Percentiles rank a stretch among this genome's conserved stretches.
Conservation (phyloP, 1,140 invertebrate genomes). For the Brachionus angularis region DNA sequence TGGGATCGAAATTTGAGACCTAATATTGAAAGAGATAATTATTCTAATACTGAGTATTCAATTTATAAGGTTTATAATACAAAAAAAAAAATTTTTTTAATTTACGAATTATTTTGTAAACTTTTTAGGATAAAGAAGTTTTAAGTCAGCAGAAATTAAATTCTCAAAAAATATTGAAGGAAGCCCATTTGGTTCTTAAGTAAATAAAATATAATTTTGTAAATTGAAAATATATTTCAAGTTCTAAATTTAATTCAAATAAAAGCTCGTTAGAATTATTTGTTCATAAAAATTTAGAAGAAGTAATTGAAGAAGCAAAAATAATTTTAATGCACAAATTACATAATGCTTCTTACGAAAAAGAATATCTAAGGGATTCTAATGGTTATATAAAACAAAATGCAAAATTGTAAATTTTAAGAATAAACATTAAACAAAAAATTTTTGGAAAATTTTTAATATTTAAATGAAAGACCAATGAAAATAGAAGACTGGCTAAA, state of each 20-base stretch:
- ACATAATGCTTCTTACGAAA: constrained; percentile 1
- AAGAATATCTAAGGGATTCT: not conserved
- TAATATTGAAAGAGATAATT: constrained; percentile 12
- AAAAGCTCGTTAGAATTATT: constrained; percentile 1
- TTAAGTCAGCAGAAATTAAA: not conserved
- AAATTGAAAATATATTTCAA: not conserved
- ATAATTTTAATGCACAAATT: constrained; percentile 34
- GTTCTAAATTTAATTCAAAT: not conserved
- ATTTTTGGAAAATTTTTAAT: not conserved
- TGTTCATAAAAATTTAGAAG: constrained; percentile 21
- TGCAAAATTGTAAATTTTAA: constrained; percentile 22
- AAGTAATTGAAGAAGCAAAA: constrained; percentile 41
- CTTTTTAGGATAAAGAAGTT: constrained; percentile 2
- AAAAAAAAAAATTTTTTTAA: not conserved
- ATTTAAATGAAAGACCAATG: constrained; percentile 12
- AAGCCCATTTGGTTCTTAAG: not conserved
- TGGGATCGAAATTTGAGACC: constrained; percentile 33
- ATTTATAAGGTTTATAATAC: not conserved
- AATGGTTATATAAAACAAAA: constrained; percentile 31
- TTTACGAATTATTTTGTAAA: not conserved
- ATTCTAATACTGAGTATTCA: not conserved
- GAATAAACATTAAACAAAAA: not conserved
- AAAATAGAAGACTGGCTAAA: constrained; percentile 25
- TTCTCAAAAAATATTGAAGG: not conserved
- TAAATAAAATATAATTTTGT: not conserved